A percentile compares a stretch with the other conserved stretches of the same genome.
Conservation (phyloP, 2,888 invertebrate species). For the Aspidiotus rigidus region DNA sequence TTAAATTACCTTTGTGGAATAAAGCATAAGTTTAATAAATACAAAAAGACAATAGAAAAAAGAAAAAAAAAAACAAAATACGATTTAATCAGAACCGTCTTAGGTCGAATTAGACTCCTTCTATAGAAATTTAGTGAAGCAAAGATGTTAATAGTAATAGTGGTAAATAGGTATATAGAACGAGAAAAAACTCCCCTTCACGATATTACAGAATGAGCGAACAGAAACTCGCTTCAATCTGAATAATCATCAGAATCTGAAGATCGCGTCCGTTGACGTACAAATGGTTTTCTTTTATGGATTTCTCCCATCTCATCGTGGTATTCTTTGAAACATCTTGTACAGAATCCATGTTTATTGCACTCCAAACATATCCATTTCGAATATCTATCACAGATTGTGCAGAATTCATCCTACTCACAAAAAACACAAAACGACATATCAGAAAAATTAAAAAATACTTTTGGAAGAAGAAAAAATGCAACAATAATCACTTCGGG, state of each 20-base stretch:
- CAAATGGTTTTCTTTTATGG: constrained; percentile 6
- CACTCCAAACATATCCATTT: constrained; percentile 19
- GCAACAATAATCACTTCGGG: background rate
- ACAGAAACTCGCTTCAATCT: background rate
- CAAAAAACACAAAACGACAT: background rate
- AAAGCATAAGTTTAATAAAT: too few species aligned
- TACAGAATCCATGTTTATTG: constrained; percentile 15
- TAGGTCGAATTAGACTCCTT: too few species aligned
- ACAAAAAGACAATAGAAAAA: too few species aligned
- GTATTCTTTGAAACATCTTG: constrained; percentile 20
- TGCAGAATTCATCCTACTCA: constrained; percentile 21
- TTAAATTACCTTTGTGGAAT: too few species aligned
- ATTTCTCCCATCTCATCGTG: constrained; percentile 14
- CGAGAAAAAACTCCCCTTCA: too few species aligned
- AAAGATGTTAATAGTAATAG: too few species aligned
- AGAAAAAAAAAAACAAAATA: too few species aligned
- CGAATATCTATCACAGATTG: constrained; percentile 16
- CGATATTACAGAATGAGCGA: too few species aligned
- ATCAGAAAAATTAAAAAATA: background rate
- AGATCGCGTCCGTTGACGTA: background rate
- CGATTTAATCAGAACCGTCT: too few species aligned
- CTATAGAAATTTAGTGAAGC: too few species aligned
- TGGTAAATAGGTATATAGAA: too few species aligned
- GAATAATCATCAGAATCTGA: constrained; percentile 6
- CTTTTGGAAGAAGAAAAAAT: background rate